These are phyloP conservation scores for Capromys pilorides DNA, from an alignment of 2,797 vertebrate species.

Conservation along the genomic window DNA sequence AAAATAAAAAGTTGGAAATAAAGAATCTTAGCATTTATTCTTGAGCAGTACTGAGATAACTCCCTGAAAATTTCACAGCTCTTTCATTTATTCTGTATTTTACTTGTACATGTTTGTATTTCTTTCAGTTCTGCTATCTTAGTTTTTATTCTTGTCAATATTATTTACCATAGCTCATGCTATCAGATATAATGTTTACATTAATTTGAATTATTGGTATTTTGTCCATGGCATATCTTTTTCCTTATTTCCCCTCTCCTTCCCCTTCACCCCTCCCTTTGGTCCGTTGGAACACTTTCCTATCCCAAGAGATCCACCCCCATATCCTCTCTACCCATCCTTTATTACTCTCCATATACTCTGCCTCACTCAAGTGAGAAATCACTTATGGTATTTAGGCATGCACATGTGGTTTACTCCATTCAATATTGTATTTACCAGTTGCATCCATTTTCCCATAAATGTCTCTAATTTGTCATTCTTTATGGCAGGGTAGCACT, in stretches of 20 bases:
- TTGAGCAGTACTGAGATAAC: background rate
- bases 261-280: background rate
- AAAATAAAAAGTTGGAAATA: background rate
- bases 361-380: background rate
- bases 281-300: background rate
- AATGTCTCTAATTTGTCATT: background rate
- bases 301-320: background rate
- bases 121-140: background rate
- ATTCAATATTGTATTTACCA: background rate
- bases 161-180: background rate
- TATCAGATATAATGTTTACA: background rate
- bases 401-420: background rate
- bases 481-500: background rate
- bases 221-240: background rate
- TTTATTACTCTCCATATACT: background rate
- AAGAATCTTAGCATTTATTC: background rate
- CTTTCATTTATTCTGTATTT: background rate
- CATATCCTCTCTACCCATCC: background rate
- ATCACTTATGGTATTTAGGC: background rate
- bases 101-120: background rate
- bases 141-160: background rate
- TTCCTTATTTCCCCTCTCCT: background rate
- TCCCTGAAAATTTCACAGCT: background rate
- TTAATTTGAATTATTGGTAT: background rate
- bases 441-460: background rate